phyloP scores from a whole-genome alignment of 64 coral and sea anemone genomes.

The Montipora foliosa region DNA sequence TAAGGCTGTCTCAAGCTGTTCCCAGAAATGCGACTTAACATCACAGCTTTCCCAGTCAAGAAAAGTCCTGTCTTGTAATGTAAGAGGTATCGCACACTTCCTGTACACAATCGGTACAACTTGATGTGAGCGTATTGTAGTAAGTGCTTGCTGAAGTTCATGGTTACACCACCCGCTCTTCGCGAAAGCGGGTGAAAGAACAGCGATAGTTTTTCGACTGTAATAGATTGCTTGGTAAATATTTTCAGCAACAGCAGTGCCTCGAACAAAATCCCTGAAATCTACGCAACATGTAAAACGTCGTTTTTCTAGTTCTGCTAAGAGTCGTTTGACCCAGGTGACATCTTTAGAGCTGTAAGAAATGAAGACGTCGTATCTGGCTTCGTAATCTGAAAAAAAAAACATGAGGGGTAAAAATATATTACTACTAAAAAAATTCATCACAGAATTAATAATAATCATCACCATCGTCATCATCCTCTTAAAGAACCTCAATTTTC shows the following conservation, averaged over 20 bases:
- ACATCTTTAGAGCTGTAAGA: slow-evolving; percentile 62
- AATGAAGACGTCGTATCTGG: slow-evolving; percentile 55
- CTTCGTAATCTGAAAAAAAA: slow-evolving; percentile 1
- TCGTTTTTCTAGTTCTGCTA: slow-evolving; percentile 27
- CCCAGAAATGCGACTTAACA: slow-evolving; percentile 60
- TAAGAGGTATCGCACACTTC: slow-evolving; percentile 7
- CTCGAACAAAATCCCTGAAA: slow-evolving; percentile 61
- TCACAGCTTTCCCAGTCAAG: slow-evolving; percentile 61
- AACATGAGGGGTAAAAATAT: no score
- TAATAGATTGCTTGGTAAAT: slow-evolving; percentile 71
- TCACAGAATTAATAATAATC: no score
- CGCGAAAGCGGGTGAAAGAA: slow-evolving; percentile 71
- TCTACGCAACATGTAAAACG: slow-evolving; percentile 67
- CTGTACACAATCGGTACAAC: slow-evolving; percentile 61
- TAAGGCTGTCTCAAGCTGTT: slow-evolving; percentile 36
- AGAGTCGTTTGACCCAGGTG: slow-evolving; percentile 21
- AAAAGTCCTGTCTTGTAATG: slow-evolving; percentile 34
- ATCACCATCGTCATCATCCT: no score
- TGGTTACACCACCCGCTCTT: slow-evolving; percentile 73
- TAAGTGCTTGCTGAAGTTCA: slow-evolving; percentile 75
- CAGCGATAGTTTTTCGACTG: slow-evolving; percentile 65
- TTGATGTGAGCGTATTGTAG: slow-evolving; percentile 24
- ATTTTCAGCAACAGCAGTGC: slow-evolving; percentile 65
- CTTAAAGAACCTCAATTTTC: no score
- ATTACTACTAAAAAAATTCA: no score